These are phyloP conservation scores for Shargacucullia verbasci DNA, from an alignment of 2,888 invertebrate genomes.

Conservation along the genomic window DNA sequence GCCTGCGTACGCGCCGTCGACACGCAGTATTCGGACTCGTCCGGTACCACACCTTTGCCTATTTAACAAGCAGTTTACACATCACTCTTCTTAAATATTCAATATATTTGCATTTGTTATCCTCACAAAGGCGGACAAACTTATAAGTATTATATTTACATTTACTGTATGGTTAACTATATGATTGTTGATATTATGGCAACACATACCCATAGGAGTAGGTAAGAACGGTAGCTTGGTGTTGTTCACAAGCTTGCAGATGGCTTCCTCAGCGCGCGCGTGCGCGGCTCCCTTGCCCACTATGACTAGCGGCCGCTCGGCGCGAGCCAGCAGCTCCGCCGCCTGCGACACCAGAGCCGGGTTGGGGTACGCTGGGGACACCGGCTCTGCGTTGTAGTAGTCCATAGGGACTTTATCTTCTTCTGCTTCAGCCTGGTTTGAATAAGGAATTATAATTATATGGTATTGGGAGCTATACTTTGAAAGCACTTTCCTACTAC, in stretches of 20 bases:
- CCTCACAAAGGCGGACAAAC: no score
- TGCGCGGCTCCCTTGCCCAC: conserved; percentile 97
- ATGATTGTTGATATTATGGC: no score
- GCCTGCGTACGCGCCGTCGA: conserved; percentile 96
- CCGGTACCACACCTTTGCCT: conserved; percentile 94
- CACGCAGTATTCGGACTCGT: conserved; percentile 92
- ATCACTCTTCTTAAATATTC: no score
- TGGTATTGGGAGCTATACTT: no score
- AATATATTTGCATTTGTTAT: no score
- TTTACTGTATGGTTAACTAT: no score
- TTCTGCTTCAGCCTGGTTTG: conserved; percentile 74
- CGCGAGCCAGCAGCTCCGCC: conserved; percentile 90
- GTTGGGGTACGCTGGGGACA: conserved; percentile 92
- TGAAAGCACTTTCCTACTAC: no score
- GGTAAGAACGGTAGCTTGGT: conserved; percentile 96
- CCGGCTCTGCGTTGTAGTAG: conserved; percentile 88
- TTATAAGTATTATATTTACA: no score
- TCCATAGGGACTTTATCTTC: conserved; percentile 80
- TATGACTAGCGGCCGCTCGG: conserved; percentile 95
- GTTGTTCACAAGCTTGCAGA: conserved; percentile 91
- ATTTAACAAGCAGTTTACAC: conserved; percentile 4
- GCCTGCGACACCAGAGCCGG: conserved; percentile 92
- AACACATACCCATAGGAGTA: conserved; percentile 97
- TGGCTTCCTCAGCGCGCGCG: conserved; percentile 92
- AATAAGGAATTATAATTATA: background rate